Percentiles rank a stretch among this genome's conserved stretches.
phyloP scores from a whole-genome alignment of 2,113 vertebrate species.

The Peucedramus taeniatus region DNA sequence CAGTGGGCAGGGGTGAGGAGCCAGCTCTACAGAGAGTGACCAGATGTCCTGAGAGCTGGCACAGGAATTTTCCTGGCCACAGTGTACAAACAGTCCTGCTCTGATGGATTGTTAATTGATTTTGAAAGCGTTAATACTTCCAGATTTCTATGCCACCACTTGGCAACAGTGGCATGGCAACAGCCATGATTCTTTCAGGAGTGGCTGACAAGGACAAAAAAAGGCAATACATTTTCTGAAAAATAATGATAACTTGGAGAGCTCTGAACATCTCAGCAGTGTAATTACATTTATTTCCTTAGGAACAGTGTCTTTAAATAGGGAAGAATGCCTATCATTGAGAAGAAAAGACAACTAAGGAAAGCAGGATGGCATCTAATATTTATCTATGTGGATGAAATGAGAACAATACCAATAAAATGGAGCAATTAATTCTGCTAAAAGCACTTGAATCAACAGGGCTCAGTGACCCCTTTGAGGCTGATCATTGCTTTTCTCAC shows the following conservation, averaged over 20 bases:
- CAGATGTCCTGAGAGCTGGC: not conserved
- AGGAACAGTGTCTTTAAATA: slow-evolving; percentile 43
- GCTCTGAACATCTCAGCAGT: slow-evolving; percentile 16
- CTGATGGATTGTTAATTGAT: slow-evolving; percentile 27
- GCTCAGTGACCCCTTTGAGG: not conserved
- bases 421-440: not conserved
- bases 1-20: not conserved
- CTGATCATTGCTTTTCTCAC: not conserved
- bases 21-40: not conserved
- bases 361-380: slow-evolving; percentile 3
- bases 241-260: slow-evolving; percentile 51
- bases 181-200: slow-evolving; percentile 18
- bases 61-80: not conserved
- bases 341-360: not conserved
- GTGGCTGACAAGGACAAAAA: slow-evolving; percentile 36
- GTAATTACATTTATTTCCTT: slow-evolving; percentile 55
- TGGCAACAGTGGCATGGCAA: slow-evolving; percentile 54
- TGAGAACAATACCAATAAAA: not conserved
- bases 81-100: not conserved
- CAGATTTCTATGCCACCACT: slow-evolving; percentile 26
- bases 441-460: slow-evolving; percentile 13
- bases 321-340: slow-evolving; percentile 4
- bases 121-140: slow-evolving; percentile 39
- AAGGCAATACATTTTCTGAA: slow-evolving; percentile 32
- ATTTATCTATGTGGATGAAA: slow-evolving; percentile 32